These are phyloP conservation scores for Mylabris sibirica DNA, from an alignment of 2,888 invertebrate species.

Conservation along the genomic window DNA sequence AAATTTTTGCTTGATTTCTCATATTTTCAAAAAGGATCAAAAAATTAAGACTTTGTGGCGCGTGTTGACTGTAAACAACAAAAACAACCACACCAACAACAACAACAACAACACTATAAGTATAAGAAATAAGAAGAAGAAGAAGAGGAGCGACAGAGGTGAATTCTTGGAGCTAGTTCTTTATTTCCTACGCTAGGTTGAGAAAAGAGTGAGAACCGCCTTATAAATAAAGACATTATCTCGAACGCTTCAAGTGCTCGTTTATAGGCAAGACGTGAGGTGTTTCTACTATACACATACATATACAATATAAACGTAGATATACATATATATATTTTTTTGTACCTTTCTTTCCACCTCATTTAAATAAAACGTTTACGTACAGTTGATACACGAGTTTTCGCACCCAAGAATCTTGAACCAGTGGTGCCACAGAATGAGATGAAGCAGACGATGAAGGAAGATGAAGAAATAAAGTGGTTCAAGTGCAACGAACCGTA, in stretches of 20 bases:
- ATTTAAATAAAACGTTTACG: constrained; percentile 31
- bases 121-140: not conserved
- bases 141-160: not conserved
- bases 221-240: constrained; percentile 46
- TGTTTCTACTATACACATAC: constrained; percentile 36
- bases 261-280: constrained; percentile 45
- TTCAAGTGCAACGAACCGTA: constrained; percentile 11
- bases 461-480: not conserved
- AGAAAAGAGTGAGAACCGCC: constrained; percentile 27
- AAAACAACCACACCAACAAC: not conserved
- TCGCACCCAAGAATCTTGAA: constrained; percentile 22
- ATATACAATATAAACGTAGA: constrained; percentile 12
- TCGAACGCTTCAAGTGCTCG: constrained; percentile 36
- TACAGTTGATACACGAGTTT: constrained; percentile 41
- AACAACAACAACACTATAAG: not conserved
- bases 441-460: not conserved
- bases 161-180: constrained; percentile 28
- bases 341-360: constrained; percentile 29
- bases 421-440: not conserved
- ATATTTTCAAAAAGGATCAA: not conserved
- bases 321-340: constrained; percentile 17
- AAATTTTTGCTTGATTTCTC: not conserved
- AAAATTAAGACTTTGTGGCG: not conserved
- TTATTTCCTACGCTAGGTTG: constrained; percentile 29
- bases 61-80: constrained; percentile 8